A percentile compares a stretch with the other conserved stretches of the same genome.
Conservation (phyloP, 2,888 invertebrate genomes). For the Hemistola chrysoprasaria region DNA sequence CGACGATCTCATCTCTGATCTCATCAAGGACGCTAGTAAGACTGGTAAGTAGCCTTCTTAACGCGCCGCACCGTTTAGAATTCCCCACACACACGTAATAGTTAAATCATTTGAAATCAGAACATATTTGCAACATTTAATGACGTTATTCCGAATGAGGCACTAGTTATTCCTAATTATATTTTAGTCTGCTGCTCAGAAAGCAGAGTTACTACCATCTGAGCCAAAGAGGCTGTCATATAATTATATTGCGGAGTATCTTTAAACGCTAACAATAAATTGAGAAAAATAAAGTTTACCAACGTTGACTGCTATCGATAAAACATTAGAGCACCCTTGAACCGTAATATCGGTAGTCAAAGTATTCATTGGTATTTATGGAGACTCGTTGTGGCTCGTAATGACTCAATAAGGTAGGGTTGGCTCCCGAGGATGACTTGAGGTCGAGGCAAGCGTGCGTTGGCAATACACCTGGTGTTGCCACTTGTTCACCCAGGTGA, state of each 20-base stretch:
- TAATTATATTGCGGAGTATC: conserved; percentile 3
- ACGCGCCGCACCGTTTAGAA: too few species aligned
- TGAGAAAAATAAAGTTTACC: conserved; percentile 6
- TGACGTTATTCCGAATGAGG: too few species aligned
- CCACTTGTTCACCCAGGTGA: too few species aligned
- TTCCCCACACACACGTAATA: too few species aligned
- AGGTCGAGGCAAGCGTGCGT: conserved; percentile 26
- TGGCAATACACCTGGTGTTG: too few species aligned
- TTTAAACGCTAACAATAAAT: conserved; percentile 9
- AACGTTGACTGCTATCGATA: conserved; percentile 25
- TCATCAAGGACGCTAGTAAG: conserved; percentile 88
- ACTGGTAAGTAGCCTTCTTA: conserved; percentile 77
- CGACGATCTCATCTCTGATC: conserved; percentile 87
- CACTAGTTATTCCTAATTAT: too few species aligned
- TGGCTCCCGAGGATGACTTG: conserved; percentile 20
- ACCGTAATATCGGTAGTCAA: conserved; percentile 23
- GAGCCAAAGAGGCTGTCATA: conserved; percentile 1
- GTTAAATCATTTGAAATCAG: too few species aligned
- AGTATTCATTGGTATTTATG: conserved; percentile 32
- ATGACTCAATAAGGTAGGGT: conserved; percentile 31
- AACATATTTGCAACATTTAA: too few species aligned
- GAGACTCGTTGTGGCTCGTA: conserved; percentile 27
- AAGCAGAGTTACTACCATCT: too few species aligned
- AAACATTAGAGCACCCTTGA: conserved; percentile 27
- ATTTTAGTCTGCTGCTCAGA: too few species aligned